Percentiles rank a stretch among this genome's conserved stretches.
Conservation (phyloP, 2,113 vertebrate genomes). For the Microtus pennsylvanicus region DNA sequence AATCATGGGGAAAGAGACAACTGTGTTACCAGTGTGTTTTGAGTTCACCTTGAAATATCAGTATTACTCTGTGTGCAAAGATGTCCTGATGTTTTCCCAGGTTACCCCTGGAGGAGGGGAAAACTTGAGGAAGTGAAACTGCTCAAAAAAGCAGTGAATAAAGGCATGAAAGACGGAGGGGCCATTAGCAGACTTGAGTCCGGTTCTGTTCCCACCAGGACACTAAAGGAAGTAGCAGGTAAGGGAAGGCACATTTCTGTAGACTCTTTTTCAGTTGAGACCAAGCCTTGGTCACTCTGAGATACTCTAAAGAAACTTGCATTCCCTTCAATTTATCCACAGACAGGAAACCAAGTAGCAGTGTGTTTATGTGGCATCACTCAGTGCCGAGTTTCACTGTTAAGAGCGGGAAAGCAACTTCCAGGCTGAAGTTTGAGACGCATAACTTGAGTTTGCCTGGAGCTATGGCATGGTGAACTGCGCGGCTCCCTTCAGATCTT, state of each 20-base stretch:
- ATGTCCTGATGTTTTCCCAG: not conserved
- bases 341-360: not conserved
- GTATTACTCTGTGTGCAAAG: not conserved
- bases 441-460: constrained; percentile 52
- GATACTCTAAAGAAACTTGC: not conserved
- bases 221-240: not conserved
- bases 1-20: not conserved
- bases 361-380: not conserved
- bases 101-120: not conserved
- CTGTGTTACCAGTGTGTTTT: not conserved
- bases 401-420: constrained; percentile 34
- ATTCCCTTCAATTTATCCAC: not conserved
- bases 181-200: not conserved
- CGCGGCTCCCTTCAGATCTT: constrained; percentile 61
- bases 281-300: not conserved
- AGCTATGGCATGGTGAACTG: not conserved
- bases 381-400: constrained; percentile 44
- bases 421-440: constrained; percentile 28
- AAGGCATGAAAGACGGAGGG: not conserved
- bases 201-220: not conserved
- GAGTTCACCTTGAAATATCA: not conserved
- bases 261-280: not conserved
- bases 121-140: not conserved
- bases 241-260: not conserved
- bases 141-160: not conserved